Percentiles rank a stretch among this genome's conserved stretches.
Evolutionary conservation across 1,140 invertebrate genomes (phyloP).

Genomic region (Trachymyrmex septentrionalis): DNA sequence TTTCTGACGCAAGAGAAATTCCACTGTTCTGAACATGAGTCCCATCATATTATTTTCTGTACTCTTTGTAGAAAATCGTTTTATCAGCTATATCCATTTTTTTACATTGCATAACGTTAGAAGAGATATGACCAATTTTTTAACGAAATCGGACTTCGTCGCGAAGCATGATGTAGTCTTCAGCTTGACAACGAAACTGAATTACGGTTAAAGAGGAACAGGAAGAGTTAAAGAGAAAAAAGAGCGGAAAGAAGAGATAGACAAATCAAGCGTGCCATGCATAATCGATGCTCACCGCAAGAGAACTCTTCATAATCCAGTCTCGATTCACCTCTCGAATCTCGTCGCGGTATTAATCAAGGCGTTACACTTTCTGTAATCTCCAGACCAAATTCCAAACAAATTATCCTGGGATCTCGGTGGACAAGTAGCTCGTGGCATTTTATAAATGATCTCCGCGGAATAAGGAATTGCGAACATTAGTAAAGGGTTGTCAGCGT

Average conservation of each 20-base stretch:
- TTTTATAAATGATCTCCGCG: conserved; percentile 76
- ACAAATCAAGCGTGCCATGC: conserved; percentile 62
- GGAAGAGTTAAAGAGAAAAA: conserved; percentile 42
- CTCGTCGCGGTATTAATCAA: conserved; percentile 73
- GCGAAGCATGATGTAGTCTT: conserved; percentile 20
- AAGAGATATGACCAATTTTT: neutral
- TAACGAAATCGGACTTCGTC: conserved; percentile 1
- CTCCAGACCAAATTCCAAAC: conserved; percentile 78
- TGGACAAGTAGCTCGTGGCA: conserved; percentile 69
- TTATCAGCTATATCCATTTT: conserved; percentile 5
- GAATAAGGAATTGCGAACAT: conserved; percentile 78
- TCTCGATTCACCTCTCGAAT: conserved; percentile 69
- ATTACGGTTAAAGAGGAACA: conserved; percentile 11
- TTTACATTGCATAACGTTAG: conserved; percentile 6
- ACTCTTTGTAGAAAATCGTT: conserved; percentile 19
- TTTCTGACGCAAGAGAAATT: conserved; percentile 53
- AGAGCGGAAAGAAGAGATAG: conserved; percentile 6
- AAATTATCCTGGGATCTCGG: conserved; percentile 75
- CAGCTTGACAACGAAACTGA: conserved; percentile 33
- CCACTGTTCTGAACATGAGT: conserved; percentile 18
- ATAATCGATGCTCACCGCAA: conserved; percentile 26
- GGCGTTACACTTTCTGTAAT: conserved; percentile 75
- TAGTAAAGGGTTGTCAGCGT: conserved; percentile 79
- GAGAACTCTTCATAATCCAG: conserved; percentile 56
- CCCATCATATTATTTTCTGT: conserved; percentile 35